Conservation (phyloP, 1,140 invertebrate species). For the Tribolium madens region DNA sequence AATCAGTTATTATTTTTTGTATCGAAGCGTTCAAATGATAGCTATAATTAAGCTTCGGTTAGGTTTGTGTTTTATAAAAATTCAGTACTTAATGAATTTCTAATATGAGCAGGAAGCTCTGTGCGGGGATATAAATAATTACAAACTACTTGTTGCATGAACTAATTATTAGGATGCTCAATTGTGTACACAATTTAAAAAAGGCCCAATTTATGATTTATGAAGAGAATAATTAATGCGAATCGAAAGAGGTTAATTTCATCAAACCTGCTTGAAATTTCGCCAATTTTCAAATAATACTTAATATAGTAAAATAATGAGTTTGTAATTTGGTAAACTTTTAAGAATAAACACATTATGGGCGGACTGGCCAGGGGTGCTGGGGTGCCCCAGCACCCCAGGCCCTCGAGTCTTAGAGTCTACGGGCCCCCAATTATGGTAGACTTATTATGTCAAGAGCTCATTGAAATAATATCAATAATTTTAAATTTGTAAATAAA, state of each 20-base stretch:
- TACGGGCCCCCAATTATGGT: too few species aligned
- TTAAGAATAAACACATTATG: too few species aligned
- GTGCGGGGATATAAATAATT: conserved; percentile 12
- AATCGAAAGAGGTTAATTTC: neutral
- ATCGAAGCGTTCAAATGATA: neutral
- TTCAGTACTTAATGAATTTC: neutral
- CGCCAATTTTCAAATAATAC: neutral
- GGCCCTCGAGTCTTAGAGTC: too few species aligned
- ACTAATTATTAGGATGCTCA: conserved; percentile 15
- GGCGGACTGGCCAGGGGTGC: too few species aligned
- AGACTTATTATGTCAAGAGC: too few species aligned
- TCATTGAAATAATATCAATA: too few species aligned
- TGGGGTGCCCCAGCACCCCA: too few species aligned
- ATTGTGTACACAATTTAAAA: conserved; percentile 12
- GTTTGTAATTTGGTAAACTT: too few species aligned
- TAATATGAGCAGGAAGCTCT: conserved; percentile 17
- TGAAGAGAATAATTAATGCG: neutral
- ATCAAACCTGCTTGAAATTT: neutral
- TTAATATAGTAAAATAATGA: too few species aligned
- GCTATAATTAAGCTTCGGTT: neutral
- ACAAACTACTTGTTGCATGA: conserved; percentile 29
- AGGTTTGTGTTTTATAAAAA: neutral
- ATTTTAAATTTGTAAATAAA: too few species aligned
- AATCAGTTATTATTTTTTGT: neutral
- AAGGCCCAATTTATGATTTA: conserved; percentile 8